Conservation (phyloP, 2,888 invertebrate species). For the Pristionchus japonicus region DNA sequence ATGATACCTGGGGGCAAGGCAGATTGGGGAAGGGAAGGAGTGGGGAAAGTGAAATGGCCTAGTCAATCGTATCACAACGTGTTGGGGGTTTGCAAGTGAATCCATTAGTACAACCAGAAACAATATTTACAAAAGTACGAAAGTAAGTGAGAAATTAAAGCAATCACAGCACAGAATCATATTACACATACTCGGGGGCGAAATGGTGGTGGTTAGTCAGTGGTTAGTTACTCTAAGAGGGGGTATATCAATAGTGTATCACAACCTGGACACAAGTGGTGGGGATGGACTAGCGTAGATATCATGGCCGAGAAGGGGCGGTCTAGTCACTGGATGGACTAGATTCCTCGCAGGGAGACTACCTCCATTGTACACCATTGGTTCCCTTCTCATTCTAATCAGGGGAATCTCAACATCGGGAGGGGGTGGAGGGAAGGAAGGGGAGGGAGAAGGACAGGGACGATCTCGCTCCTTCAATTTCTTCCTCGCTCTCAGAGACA, state of each 20-base stretch:
- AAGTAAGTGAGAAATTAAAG: not conserved
- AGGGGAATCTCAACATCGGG: slow-evolving; percentile 26
- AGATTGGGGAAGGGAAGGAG: not conserved
- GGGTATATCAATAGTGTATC: not conserved
- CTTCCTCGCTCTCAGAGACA: slow-evolving; percentile 49
- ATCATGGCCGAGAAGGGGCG: not conserved
- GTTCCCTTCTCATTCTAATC: slow-evolving; percentile 43
- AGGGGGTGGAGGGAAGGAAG: slow-evolving; percentile 23
- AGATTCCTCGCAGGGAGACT: slow-evolving; percentile 30
- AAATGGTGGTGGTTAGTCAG: slow-evolving; percentile 6
- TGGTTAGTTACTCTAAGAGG: not conserved
- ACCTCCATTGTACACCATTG: slow-evolving; percentile 29
- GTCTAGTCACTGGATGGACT: not conserved
- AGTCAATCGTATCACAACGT: slow-evolving; percentile 23
- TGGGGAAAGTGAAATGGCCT: slow-evolving; percentile 20
- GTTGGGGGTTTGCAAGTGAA: slow-evolving; percentile 14
- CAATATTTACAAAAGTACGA: slow-evolving; percentile 23
- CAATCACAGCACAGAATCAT: slow-evolving; percentile 26
- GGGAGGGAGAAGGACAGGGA: not conserved
- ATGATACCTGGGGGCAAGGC: slow-evolving; percentile 13
- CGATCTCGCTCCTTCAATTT: slow-evolving; percentile 25
- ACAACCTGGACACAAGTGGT: slow-evolving; percentile 20
- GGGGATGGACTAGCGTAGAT: slow-evolving; percentile 9
- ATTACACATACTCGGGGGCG: not conserved
- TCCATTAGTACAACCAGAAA: not conserved